Evolutionary conservation across 2,113 vertebrate species (phyloP), one percentile per base, ranked within the genome.

Genomic region (Urocynchramus pylzowi): DNA sequence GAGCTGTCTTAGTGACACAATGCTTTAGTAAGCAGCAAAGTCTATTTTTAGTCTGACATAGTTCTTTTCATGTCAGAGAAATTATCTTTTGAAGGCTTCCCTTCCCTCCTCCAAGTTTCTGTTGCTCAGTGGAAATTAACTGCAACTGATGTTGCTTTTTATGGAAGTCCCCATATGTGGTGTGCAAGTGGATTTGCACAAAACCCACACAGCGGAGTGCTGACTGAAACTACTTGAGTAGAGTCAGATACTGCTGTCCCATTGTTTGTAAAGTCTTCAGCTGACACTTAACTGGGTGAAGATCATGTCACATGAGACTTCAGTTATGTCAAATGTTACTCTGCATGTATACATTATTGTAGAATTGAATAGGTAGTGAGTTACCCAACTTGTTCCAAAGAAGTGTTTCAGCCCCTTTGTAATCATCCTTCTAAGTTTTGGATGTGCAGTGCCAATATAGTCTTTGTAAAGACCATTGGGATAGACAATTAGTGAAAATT

Each of bases 161-260:
- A 18, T 26, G 52, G 52, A 74, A 59, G 21, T 5, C 37, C 17
- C n/a, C 14, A 7, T 24, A 19, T 9, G 10, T 49, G 18, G 8
- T 6, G 4, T 61, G 20, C 18, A 41, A 70, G 47, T 70, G 64
- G 24, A 45, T 81, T 50, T 67, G 26, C 39, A 54, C 50, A 67
- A 57, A 94, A 47, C 3, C 6, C 22, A 19, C 4, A 1, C 0
- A 0, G 47, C 33, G 18, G 22, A 52, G 42, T n/a, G 24, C 44
- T 82, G 22, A 60, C 27, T 89, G 19, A 45, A 84, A 59, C 16
- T 16, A 9, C 41, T 82, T 21, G 37, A 39, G 20, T 27, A 30
- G 61, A 57, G 30, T n/a, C 2, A 1, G 27, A 9, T 60, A 7
- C 5, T 52, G 8, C 31, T 67, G 18, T 28, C n/a, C 28, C 9